Evolutionary conservation across 2,888 invertebrate species (phyloP), one percentile per base, ranked within the genome.

Genomic region (Hydrotaea cyrtoneurina): DNA sequence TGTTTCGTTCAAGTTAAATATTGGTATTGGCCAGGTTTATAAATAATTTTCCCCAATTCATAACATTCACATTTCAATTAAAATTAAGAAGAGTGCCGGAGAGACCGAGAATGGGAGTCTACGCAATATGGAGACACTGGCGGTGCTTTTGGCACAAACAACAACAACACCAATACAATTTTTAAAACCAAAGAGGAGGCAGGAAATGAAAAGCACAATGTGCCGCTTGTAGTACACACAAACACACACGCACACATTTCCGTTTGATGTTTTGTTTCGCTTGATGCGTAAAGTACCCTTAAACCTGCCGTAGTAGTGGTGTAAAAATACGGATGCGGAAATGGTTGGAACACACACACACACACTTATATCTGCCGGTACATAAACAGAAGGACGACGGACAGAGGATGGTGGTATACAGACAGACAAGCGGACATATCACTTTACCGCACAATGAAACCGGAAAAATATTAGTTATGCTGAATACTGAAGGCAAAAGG

Each of bases 391-490:
- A 15, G 26, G 26, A 59, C 23, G 59, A 50, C 50, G 50, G 50
- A 50, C 50, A 2, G 15, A 23, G 26, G 7, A 13, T 39, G 39
- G 4, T 39, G 39, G 4, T 39, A 4, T 0, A 23, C 46, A 46
- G 2, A 69, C 46, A 69, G 39, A 69, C 46, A 69, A 69, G 46
- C 69, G 69, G 69, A 69, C 69, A 69, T 69, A 69, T 69, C 69
- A 69, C 69, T 69, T 69, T 69, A 46, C 23, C 69, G 21, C 39
- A 69, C 69, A 69, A 69, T 69, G 31, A 23, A 46, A 69, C 46
- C 21, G 43, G 69, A 69, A 69, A 46, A 69, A 69, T 69, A 69
- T 69, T 69, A 69, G 46, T 43, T 69, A 69, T 69, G 69, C 69
- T 69, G 69, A 46, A 69, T 46, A 69, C 69, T n/a, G n/a, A n/a